A percentile compares a stretch with the other conserved stretches of the same genome.
These are phyloP conservation scores for Lanius ludovicianus DNA, from an alignment of 2,113 vertebrate genomes.

Conservation along the genomic window DNA sequence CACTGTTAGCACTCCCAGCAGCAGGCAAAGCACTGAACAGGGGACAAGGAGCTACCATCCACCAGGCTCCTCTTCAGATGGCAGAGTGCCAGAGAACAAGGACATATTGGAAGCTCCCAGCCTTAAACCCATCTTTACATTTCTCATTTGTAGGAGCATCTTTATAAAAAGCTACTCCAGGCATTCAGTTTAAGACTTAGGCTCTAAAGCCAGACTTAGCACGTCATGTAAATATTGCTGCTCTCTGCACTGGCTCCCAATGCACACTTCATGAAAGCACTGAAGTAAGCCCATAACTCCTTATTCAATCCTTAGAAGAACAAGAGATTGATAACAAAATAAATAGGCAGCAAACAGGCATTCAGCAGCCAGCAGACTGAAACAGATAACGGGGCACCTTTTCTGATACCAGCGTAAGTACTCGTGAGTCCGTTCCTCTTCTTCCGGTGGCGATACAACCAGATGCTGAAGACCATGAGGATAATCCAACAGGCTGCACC, in stretches of 20 bases:
- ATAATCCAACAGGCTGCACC: conserved; percentile 98
- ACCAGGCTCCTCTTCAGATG: neutral
- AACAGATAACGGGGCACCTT: conserved; percentile 76
- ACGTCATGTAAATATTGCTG: fast-evolving
- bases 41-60: neutral
- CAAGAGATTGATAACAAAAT: neutral
- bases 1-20: conserved; percentile 27
- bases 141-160: neutral
- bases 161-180: neutral
- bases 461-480: conserved; percentile 98
- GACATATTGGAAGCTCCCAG: neutral
- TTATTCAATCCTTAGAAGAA: neutral
- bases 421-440: conserved; percentile 91
- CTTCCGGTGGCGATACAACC: conserved; percentile 95
- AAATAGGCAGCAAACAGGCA: neutral
- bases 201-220: neutral
- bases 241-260: neutral
- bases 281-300: neutral
- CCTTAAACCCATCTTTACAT: neutral
- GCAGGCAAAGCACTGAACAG: neutral
- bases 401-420: conserved; percentile 95
- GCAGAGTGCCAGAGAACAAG: neutral
- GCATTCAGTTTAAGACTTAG: neutral
- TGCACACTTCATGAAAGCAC: neutral
- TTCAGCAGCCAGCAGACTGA: neutral